Conservation (phyloP, 2,113 vertebrate genomes). For the Alosa alosa region DNA sequence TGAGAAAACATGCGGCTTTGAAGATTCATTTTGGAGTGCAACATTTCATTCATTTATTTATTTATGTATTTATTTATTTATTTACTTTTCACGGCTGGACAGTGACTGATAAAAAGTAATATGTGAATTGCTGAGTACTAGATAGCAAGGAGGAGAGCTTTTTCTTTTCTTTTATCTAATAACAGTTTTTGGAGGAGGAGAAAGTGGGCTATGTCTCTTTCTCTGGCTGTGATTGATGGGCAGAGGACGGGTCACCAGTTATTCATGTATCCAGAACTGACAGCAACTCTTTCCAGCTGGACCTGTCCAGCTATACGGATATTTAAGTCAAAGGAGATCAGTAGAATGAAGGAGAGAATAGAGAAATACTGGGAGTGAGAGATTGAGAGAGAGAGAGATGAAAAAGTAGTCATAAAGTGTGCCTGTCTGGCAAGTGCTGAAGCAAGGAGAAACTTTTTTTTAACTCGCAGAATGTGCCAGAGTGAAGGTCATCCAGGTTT, state of each 20-base stretch:
- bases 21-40: no score
- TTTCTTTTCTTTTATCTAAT: not conserved
- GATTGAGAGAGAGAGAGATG: not conserved
- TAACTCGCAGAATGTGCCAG: not conserved
- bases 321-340: not conserved
- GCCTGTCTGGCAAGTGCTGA: not conserved
- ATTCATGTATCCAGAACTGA: not conserved
- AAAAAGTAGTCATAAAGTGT: constrained; percentile 5
- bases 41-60: no score
- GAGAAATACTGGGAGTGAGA: not conserved
- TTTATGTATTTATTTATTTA: no score
- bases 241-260: not conserved
- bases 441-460: constrained; percentile 1
- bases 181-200: not conserved
- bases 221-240: not conserved
- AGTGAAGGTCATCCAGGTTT: not conserved
- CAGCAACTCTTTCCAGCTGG: not conserved
- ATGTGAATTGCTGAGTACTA: not conserved
- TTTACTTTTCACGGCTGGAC: not conserved
- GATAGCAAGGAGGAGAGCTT: not conserved
- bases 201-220: not conserved
- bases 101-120: not conserved
- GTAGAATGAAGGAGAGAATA: not conserved
- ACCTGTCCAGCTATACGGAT: not conserved
- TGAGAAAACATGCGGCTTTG: no score